These are phyloP conservation scores for Rosalia funebris DNA, from an alignment of 2,888 invertebrate genomes.

Conservation along the genomic window DNA sequence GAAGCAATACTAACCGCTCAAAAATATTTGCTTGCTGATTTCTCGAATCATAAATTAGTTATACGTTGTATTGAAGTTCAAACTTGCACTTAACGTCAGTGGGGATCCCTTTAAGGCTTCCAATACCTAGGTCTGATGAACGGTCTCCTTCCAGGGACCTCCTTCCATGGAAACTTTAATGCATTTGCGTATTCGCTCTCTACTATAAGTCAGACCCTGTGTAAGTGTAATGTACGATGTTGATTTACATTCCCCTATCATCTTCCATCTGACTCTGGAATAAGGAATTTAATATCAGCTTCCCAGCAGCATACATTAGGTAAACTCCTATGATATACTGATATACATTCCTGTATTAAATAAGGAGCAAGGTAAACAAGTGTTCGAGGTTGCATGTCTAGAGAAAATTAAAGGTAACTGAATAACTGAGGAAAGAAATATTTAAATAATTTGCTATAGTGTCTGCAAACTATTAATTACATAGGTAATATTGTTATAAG, in stretches of 20 bases:
- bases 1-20: too few relatives aligned
- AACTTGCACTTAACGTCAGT: slow-evolving; percentile 5
- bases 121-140: slow-evolving; percentile 17
- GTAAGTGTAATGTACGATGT: slow-evolving; percentile 13
- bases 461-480: too few relatives aligned
- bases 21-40: too few relatives aligned
- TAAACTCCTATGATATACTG: slow-evolving; percentile 1
- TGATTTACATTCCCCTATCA: slow-evolving; percentile 11
- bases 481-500: too few relatives aligned
- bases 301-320: background rate
- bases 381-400: too few relatives aligned
- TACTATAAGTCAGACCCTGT: slow-evolving; percentile 5
- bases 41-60: too few relatives aligned
- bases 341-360: background rate
- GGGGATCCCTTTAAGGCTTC: slow-evolving; percentile 1
- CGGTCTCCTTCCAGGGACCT: slow-evolving; percentile 16
- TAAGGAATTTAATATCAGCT: slow-evolving; percentile 5
- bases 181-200: slow-evolving; percentile 13
- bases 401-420: too few relatives aligned
- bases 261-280: background rate
- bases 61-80: too few relatives aligned
- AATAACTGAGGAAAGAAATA: too few relatives aligned
- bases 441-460: too few relatives aligned
- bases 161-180: slow-evolving; percentile 19
- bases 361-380: too few relatives aligned